These are phyloP conservation scores for Aplysina aerophoba DNA, from an alignment of 37 sponge, comb jelly and placozoan genomes.

Conservation along the genomic window DNA sequence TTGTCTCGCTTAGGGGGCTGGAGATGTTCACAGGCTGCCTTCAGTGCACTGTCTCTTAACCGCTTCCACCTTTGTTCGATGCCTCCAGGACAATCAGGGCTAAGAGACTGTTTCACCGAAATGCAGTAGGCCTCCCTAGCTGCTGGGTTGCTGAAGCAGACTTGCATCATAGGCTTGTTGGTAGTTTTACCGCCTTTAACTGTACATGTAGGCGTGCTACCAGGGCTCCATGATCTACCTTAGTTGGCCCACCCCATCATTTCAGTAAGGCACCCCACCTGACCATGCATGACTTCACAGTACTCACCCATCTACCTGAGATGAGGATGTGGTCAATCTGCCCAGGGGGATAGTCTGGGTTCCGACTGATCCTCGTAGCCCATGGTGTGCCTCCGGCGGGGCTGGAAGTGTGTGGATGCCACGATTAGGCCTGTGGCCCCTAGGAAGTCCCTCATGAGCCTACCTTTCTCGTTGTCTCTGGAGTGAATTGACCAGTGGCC, in stretches of 20 bases:
- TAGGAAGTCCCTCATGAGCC: background rate
- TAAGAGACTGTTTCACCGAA: background rate
- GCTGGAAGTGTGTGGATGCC: constrained; percentile 8
- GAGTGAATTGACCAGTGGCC: constrained; percentile 1
- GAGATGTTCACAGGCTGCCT: background rate
- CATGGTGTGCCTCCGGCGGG: background rate
- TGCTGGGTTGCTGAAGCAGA: background rate
- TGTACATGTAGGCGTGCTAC: background rate
- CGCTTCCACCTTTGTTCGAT: background rate
- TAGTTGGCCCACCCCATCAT: constrained; percentile 1
- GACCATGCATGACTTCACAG: background rate
- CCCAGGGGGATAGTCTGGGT: constrained; percentile 4
- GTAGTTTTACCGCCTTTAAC: background rate
- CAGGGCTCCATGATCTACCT: background rate
- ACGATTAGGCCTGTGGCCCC: background rate
- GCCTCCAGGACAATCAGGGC: background rate
- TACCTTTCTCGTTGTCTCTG: background rate
- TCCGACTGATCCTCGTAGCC: background rate
- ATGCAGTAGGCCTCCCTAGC: background rate
- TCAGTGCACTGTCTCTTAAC: background rate
- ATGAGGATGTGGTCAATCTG: constrained; percentile 3
- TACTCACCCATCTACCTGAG: constrained; percentile 4
- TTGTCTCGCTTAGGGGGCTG: constrained; percentile 1
- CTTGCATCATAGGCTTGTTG: background rate
- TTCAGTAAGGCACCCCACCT: background rate